Base-by-base conservation (phyloP, 2,888 invertebrate genomes). In the Platycheirus rosarum region DNA sequence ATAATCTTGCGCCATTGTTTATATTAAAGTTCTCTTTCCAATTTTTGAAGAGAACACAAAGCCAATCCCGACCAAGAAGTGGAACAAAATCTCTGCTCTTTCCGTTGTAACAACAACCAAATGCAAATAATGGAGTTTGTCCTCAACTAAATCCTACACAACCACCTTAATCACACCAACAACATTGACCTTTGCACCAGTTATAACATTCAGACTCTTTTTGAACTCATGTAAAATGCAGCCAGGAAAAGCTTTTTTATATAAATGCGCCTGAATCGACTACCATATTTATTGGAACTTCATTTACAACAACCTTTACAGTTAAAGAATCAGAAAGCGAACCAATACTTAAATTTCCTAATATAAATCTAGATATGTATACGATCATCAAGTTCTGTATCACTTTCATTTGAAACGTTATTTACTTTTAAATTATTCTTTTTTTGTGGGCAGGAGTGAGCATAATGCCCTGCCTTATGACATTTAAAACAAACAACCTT, bases 191-290 rank as follows among this genome's bases (percentile, higher is more conserved):
- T 35, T 35, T n/a, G 35, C 35, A 35, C 11, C 11, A 8, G 11
- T 11, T 35, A 11, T 35, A 35, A 35, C 35, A 35, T 35, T 35
- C 35, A 35, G 35, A 35, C 35, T 35, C n/a, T n/a, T 35, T 8
- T 35, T 35, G n/a, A 35, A 35, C n/a, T 35, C 35, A 35, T 35
- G 35, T 35, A 35, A 35, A 35, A 35, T 35, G 35, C 35, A 35
- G n/a, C 35, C 35, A 35, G 35, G 11, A 35, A 35, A 35, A 35
- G 35, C n/a, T 35, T 35, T 35, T 9, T 35, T 35, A 35, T 35
- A 35, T 1, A 35, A 35, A n/a, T n/a, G 35, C 35, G 35, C 35
- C 35, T n/a, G 35, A 35, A 35, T 35, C 35, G 35, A 35, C 35
- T 35, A 0, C 35, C 35, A 35, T 35, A 35, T 2, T 35, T 11